Evolutionary conservation across 2,797 vertebrate genomes (phyloP).

Genomic region (Bryconaethiops microstoma): DNA sequence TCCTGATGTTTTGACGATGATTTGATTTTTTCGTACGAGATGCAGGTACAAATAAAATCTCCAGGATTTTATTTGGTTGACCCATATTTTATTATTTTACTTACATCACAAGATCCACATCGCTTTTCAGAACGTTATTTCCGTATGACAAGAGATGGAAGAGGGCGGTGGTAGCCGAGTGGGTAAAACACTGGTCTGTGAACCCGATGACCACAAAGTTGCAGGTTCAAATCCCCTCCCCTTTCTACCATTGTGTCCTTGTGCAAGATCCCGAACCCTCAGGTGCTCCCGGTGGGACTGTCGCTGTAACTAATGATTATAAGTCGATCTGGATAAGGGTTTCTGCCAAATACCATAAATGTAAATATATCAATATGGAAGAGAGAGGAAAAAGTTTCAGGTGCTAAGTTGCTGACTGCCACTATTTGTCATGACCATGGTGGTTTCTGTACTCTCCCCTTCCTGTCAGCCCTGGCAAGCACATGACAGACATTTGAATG

Average conservation of each 20-base stretch:
- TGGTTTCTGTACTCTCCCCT: constrained; percentile 54
- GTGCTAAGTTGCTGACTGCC: background rate
- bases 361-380: too few relatives aligned
- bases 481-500: constrained; percentile 23
- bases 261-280: too few relatives aligned
- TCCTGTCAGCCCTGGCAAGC: constrained; percentile 49
- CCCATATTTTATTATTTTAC: background rate
- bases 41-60: background rate
- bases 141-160: background rate
- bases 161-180: too few relatives aligned
- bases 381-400: background rate
- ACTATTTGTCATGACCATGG: background rate
- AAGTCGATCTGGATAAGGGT: too few relatives aligned
- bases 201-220: too few relatives aligned
- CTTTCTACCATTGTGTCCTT: too few relatives aligned
- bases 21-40: background rate
- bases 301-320: too few relatives aligned
- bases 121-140: background rate
- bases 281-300: too few relatives aligned
- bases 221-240: too few relatives aligned
- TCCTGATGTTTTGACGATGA: too few relatives aligned
- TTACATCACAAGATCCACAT: background rate
- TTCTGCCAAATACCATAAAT: too few relatives aligned
- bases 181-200: too few relatives aligned
- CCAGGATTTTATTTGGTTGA: background rate